A percentile compares a stretch with the other conserved stretches of the same genome.
These are phyloP conservation scores for Eueides isabella DNA, from an alignment of 1,140 invertebrate genomes.

Conservation along the genomic window DNA sequence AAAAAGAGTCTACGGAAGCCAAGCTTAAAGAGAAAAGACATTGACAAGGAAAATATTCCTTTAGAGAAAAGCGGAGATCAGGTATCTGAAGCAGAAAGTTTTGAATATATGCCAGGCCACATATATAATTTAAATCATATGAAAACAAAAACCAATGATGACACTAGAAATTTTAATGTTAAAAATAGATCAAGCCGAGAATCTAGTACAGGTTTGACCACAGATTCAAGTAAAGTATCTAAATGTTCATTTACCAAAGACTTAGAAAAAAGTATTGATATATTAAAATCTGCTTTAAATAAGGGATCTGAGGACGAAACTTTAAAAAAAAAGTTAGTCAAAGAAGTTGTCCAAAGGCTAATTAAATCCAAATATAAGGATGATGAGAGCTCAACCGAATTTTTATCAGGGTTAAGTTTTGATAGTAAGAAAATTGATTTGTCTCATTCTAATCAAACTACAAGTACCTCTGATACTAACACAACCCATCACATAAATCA, in stretches of 20 bases:
- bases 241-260: conserved; percentile 72
- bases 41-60: conserved; percentile 46
- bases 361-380: conserved; percentile 68
- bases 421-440: conserved; percentile 57
- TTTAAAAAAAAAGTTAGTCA: conserved; percentile 70
- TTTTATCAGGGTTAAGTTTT: conserved; percentile 68
- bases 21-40: conserved; percentile 39
- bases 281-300: conserved; percentile 63
- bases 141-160: conserved; percentile 39
- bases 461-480: conserved; percentile 69
- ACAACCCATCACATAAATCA: conserved; percentile 45
- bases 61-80: conserved; percentile 64
- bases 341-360: conserved; percentile 71
- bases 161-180: conserved; percentile 45
- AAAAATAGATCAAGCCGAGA: conserved; percentile 72
- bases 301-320: conserved; percentile 58
- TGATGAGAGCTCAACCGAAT: conserved; percentile 68
- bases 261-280: conserved; percentile 69
- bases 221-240: conserved; percentile 71
- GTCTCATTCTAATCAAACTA: conserved; percentile 46
- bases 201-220: conserved; percentile 65
- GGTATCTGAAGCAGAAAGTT: conserved; percentile 77
- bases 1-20: conserved; percentile 49
- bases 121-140: conserved; percentile 73
- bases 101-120: conserved; percentile 81